phyloP scores from a whole-genome alignment of 2,888 invertebrate species.

The Lycophotia porphyrea region DNA sequence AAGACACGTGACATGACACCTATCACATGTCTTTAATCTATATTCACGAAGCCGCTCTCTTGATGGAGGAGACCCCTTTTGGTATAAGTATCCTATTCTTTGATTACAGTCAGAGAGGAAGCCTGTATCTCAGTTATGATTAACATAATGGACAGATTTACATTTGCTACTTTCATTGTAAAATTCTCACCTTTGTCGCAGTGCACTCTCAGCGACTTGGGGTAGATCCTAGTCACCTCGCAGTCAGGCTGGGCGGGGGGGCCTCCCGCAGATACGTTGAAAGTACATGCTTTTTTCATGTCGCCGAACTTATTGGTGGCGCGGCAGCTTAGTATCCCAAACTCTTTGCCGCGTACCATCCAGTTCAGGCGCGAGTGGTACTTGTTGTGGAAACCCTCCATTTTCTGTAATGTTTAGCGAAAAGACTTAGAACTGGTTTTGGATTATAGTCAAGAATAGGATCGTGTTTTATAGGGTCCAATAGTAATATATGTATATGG shows the following conservation, averaged over 20 bases:
- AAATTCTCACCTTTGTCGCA: conserved; percentile 78
- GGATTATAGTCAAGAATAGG: neutral
- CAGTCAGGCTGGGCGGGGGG: conserved; percentile 78
- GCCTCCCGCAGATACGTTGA: conserved; percentile 74
- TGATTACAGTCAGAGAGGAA: neutral
- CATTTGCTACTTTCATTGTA: neutral
- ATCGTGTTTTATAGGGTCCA: neutral
- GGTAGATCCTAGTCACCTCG: conserved; percentile 69
- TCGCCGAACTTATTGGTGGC: conserved; percentile 82
- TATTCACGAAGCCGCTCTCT: too few relatives aligned
- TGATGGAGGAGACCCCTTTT: neutral
- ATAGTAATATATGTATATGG: neutral
- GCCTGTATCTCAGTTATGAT: neutral
- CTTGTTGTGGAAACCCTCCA: conserved; percentile 74
- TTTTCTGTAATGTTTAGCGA: conserved; percentile 70
- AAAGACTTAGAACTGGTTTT: neutral
- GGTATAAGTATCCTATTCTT: neutral
- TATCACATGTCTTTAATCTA: neutral
- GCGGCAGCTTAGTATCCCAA: conserved; percentile 78
- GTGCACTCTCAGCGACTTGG: conserved; percentile 71
- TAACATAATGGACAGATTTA: neutral
- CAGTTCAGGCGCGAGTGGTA: conserved; percentile 81
- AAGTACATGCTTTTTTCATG: conserved; percentile 79
- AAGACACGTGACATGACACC: neutral
- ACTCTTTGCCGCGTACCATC: conserved; percentile 75